Evolutionary conservation across 2,113 vertebrate genomes (phyloP).

Genomic region (Gracilinanus agilis): DNA sequence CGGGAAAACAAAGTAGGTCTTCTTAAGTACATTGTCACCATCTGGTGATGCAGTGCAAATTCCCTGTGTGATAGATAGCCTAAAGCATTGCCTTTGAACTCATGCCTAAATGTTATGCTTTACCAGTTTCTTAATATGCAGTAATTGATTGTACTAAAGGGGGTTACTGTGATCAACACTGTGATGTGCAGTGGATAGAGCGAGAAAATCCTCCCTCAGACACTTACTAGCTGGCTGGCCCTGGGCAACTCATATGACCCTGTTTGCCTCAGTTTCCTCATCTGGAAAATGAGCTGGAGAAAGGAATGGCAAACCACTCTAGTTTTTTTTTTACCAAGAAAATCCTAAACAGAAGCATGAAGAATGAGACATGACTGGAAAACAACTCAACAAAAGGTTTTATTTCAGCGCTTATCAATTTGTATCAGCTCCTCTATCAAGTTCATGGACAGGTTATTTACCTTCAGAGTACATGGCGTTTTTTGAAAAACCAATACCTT

Average conservation of each 20-base stretch:
- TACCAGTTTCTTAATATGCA: background rate
- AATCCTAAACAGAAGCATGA: no score
- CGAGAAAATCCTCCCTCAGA: no score
- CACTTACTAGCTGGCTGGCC: no score
- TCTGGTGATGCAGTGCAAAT: background rate
- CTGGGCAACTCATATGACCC: no score
- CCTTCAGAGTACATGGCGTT: background rate
- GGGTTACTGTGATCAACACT: background rate
- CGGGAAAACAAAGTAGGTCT: background rate
- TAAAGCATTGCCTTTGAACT: background rate
- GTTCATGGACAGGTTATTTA: background rate
- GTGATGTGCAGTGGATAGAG: background rate
- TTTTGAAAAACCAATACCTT: no score
- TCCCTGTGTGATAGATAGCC: background rate
- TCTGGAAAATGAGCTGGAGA: no score
- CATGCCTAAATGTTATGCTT: background rate
- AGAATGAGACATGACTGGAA: no score
- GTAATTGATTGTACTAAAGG: background rate
- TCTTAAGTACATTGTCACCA: background rate
- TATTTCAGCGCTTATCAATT: background rate
- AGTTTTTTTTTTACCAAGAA: no score
- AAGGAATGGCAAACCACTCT: no score
- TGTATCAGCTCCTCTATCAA: background rate
- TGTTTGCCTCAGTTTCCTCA: no score
- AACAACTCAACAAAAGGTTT: background rate